Evolutionary conservation across 2,797 vertebrate genomes (phyloP), one percentile per base, ranked within the genome.

Genomic region (Chaetophractus vellerosus): DNA sequence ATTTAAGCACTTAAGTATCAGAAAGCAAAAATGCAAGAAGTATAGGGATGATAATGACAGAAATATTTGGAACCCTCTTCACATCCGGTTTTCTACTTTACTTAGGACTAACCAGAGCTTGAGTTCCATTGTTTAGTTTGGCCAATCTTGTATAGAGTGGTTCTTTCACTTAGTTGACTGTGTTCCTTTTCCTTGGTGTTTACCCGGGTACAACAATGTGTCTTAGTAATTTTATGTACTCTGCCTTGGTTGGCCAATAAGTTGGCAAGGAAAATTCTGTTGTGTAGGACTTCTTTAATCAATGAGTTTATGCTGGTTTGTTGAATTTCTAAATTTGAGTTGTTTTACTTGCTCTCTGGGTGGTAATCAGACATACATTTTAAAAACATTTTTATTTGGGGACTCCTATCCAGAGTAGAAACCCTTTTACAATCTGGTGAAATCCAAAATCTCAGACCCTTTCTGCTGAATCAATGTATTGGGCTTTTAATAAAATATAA

Each of bases 301-400:
- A 48, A 24, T 76, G 50, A 75, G 14, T 72, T 80, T 76, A 41
- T 72, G 45, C 11, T 86, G 24, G 23, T 81, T 4, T 78, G 28
- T 9, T 72, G 61, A 10, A 10, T 18, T 19, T 66, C 28, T 55
- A 48, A 45, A 78, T 76, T 64, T 92, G 57, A 89, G 38, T 1
- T 28, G 28, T 74, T 55, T 89, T 10, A 80, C 79, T 96, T 89
- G 5, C 31, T 83, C 21, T 85, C 18, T 92, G n/a, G 10, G 4
- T 93, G 36, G 28, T 55, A 81, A 72, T 90, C 9, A 76, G 21
- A 9, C 36, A 74, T 24, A 21, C 6, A 64, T 2, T 71, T 72
- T 5, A 63, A 41, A 45, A 64, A 92, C 3, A 52, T 36, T 87
- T 83, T 79, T 81, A 9, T 64, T 83, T 23, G 21, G 74, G 12